Conservation (phyloP, 2,113 vertebrate genomes). For the Sebastes fasciatus region DNA sequence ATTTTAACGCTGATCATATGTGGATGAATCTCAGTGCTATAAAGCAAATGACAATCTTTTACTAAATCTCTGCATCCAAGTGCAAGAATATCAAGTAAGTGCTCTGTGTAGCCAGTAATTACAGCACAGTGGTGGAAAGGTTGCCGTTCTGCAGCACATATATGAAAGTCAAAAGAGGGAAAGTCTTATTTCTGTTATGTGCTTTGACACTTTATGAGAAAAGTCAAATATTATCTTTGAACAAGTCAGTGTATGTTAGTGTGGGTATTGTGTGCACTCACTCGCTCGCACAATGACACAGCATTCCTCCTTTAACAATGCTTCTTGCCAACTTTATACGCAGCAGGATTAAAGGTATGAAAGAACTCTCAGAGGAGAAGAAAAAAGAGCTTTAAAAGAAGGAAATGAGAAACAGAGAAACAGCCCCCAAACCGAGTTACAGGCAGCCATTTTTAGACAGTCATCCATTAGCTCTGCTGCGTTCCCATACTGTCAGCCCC, state of each 20-base stretch:
- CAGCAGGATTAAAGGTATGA: constrained; percentile 52
- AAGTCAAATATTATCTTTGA: constrained; percentile 35
- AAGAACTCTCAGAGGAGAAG: constrained; percentile 50
- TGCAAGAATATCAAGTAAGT: background rate
- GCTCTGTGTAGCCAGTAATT: background rate
- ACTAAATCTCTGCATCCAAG: background rate
- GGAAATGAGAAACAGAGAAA: constrained; percentile 50
- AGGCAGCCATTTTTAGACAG: constrained; percentile 79
- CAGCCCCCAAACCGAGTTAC: constrained; percentile 44
- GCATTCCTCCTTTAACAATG: constrained; percentile 38
- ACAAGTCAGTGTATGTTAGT: constrained; percentile 6
- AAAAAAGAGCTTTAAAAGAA: constrained; percentile 49
- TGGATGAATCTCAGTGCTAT: background rate
- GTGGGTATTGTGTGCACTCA: constrained; percentile 33
- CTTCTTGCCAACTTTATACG: constrained; percentile 46
- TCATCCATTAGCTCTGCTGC: constrained; percentile 77
- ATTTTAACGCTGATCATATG: background rate
- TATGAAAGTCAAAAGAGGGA: background rate
- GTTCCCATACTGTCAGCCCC: constrained; percentile 79
- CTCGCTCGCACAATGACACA: constrained; percentile 55
- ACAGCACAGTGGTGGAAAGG: background rate
- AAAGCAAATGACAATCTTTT: background rate
- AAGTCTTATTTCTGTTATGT: constrained; percentile 21
- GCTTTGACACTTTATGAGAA: constrained; percentile 12
- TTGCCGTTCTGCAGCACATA: background rate